Evolutionary conservation across 2,888 invertebrate species (phyloP).

Genomic region (Synergus japonicus): DNA sequence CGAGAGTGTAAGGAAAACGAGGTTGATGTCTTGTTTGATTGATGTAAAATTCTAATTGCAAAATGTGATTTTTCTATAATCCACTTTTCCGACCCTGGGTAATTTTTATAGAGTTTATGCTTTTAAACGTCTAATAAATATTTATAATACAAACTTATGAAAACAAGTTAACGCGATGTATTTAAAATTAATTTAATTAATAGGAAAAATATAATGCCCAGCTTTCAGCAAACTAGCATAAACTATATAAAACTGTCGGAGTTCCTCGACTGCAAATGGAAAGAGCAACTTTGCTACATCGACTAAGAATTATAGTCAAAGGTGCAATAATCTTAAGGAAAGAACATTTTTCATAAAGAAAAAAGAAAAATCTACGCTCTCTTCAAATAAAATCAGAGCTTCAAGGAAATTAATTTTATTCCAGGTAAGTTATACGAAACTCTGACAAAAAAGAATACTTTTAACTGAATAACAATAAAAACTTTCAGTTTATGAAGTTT

Average conservation of each 20-base stretch:
- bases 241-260: conserved; percentile 40
- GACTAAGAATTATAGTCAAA: conserved; percentile 11
- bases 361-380: background rate
- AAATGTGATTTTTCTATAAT: conserved; percentile 29
- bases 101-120: conserved; percentile 32
- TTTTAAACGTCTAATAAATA: conserved; percentile 37
- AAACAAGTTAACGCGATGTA: conserved; percentile 39
- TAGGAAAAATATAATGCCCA: conserved; percentile 40
- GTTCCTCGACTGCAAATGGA: conserved; percentile 31
- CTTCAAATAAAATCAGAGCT: conserved; percentile 15
- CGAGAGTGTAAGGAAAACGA: conserved; percentile 33
- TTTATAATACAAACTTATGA: conserved; percentile 37
- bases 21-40: conserved; percentile 37
- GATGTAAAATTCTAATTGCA: conserved; percentile 12
- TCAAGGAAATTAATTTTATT: conserved; percentile 13
- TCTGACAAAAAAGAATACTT: conserved; percentile 24
- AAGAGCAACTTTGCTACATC: conserved; percentile 34
- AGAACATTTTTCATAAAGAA: background rate
- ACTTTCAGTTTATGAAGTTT: conserved; percentile 9
- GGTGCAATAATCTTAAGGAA: background rate
- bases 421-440: background rate
- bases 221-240: conserved; percentile 35
- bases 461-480: conserved; percentile 32
- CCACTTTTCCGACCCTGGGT: background rate
- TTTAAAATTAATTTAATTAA: conserved; percentile 35